These are phyloP conservation scores for Zaprionus africanus DNA, from an alignment of 1,140 invertebrate species.

Conservation along the genomic window DNA sequence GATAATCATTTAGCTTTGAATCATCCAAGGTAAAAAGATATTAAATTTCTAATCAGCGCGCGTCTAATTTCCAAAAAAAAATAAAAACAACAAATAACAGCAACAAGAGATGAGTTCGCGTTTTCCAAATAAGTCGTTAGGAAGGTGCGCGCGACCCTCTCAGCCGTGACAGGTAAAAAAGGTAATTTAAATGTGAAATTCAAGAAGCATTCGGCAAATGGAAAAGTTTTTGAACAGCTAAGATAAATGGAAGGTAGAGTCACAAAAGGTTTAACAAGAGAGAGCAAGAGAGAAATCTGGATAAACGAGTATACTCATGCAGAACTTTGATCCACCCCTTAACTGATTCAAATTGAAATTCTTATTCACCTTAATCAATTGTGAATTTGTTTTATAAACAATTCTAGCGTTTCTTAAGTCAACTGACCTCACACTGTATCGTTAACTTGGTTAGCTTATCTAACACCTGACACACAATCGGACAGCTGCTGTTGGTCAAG, in stretches of 20 bases:
- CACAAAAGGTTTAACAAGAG: slow-evolving; percentile 22
- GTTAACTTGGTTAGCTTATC: slow-evolving; percentile 7
- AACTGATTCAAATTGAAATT: neutral
- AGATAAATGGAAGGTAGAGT: slow-evolving; percentile 25
- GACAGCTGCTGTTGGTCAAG: slow-evolving; percentile 9
- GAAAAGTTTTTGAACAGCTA: slow-evolving; percentile 22
- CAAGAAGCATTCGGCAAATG: slow-evolving; percentile 25
- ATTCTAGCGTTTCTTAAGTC: neutral
- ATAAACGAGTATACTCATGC: neutral
- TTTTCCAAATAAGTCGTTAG: slow-evolving; percentile 41
- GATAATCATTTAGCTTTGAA: neutral
- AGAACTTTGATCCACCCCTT: neutral
- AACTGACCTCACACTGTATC: neutral
- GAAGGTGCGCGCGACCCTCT: neutral
- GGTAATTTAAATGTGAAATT: slow-evolving; percentile 21
- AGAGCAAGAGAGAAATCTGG: neutral
- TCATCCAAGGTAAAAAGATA: slow-evolving; percentile 9
- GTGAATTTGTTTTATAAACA: neutral
- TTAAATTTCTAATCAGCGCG: slow-evolving; percentile 11
- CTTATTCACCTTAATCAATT: neutral
- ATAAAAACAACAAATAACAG: slow-evolving; percentile 20
- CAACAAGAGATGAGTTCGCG: slow-evolving; percentile 16
- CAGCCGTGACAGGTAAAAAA: slow-evolving; percentile 45
- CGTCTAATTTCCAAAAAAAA: slow-evolving; percentile 28
- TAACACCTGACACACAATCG: slow-evolving; percentile 35